phyloP scores from a whole-genome alignment of 2,113 vertebrate genomes.

The Gambusia holbrooki region DNA sequence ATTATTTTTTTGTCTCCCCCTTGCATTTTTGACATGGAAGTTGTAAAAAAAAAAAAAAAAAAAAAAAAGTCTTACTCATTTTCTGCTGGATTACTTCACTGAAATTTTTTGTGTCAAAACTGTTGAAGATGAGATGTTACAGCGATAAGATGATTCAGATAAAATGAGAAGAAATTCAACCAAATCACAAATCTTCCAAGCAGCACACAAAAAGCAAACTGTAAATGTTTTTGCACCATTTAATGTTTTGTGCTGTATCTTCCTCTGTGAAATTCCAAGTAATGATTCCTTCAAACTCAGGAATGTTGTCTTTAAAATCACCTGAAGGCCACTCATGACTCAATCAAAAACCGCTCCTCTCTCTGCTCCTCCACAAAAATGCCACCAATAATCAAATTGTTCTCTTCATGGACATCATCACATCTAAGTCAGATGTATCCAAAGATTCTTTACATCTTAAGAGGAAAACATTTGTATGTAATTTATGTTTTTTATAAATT shows the following conservation, averaged over 20 bases:
- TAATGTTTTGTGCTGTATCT: neutral
- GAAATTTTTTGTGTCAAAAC: neutral
- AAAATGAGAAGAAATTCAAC: too few relatives aligned
- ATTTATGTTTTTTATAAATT: neutral
- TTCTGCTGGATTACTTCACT: neutral
- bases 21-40: neutral
- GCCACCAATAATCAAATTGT: slow-evolving; percentile 5
- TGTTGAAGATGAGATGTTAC: neutral
- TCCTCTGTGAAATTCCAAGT: neutral
- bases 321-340: slow-evolving; percentile 26
- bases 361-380: slow-evolving; percentile 18
- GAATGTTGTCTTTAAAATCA: slow-evolving; percentile 26
- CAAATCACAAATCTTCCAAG: too few relatives aligned
- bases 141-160: too few relatives aligned
- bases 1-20: neutral
- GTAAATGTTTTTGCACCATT: too few relatives aligned
- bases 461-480: neutral
- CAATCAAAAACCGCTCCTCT: slow-evolving; percentile 35
- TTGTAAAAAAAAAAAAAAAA: too few relatives aligned
- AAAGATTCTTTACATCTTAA: neutral
- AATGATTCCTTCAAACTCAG: slow-evolving; percentile 9
- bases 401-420: neutral
- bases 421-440: neutral
- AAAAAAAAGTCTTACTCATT: too few relatives aligned
- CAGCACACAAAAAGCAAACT: too few relatives aligned